These are phyloP conservation scores for Camponotus pennsylvanicus DNA, from an alignment of 1,140 invertebrate genomes.

Conservation along the genomic window DNA sequence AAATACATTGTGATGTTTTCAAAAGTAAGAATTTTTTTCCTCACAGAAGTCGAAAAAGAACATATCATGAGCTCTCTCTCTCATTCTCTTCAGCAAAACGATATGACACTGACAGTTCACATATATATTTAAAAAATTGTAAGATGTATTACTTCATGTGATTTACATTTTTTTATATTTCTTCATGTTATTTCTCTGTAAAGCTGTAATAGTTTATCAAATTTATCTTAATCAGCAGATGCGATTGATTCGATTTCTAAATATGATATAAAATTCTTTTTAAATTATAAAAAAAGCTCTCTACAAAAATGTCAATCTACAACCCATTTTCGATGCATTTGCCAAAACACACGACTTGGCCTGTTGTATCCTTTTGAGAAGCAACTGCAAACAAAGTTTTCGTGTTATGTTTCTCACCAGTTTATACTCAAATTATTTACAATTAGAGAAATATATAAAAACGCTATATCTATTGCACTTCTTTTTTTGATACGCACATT, in stretches of 20 bases:
- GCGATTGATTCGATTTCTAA: conserved; percentile 51
- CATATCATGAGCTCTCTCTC: too few relatives aligned
- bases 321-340: conserved; percentile 69
- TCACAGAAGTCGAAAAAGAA: not conserved
- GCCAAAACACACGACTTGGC: conserved; percentile 76
- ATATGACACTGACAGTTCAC: not conserved
- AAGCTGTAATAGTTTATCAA: conserved; percentile 15
- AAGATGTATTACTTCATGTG: not conserved
- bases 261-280: conserved; percentile 55
- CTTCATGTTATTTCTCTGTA: not conserved
- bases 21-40: not conserved
- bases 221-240: not conserved
- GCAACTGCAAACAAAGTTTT: conserved; percentile 74
- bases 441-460: not conserved
- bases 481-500: not conserved
- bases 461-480: not conserved
- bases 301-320: conserved; percentile 72
- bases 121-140: not conserved
- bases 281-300: conserved; percentile 4
- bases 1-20: conserved; percentile 15
- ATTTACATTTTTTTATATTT: not conserved
- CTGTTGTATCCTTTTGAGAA: conserved; percentile 78
- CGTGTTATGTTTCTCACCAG: not conserved
- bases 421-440: conserved; percentile 34
- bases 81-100: not conserved